A percentile compares a stretch with the other conserved stretches of the same genome.
These are phyloP conservation scores for Lepidotrigona ventralis DNA, from an alignment of 1,140 invertebrate species.

Conservation along the genomic window DNA sequence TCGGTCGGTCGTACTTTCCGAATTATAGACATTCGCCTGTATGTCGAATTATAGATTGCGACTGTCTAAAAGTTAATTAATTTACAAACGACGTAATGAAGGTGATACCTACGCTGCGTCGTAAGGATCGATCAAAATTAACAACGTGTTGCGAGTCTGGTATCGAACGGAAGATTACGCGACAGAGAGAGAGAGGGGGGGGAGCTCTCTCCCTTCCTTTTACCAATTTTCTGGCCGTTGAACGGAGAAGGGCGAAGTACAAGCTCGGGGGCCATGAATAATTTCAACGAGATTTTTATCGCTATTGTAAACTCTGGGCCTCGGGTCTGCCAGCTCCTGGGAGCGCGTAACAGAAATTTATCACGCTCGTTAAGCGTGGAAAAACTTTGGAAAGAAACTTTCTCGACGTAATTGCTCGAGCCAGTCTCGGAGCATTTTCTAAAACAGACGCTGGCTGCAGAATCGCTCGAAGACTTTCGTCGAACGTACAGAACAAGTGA, in stretches of 20 bases:
- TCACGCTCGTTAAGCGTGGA: constrained; percentile 76
- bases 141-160: not conserved
- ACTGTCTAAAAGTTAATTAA: constrained; percentile 49
- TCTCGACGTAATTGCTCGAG: constrained; percentile 74
- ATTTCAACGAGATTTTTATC: constrained; percentile 74
- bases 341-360: constrained; percentile 76
- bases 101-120: not conserved
- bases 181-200: not conserved
- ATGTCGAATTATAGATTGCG: too few relatives aligned
- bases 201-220: not conserved
- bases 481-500: constrained; percentile 26
- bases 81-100: constrained; percentile 11
- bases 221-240: constrained; percentile 32
- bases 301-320: constrained; percentile 66
- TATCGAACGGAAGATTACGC: constrained; percentile 7
- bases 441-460: constrained; percentile 46
- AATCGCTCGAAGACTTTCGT: constrained; percentile 22
- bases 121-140: constrained; percentile 44
- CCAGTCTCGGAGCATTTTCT: constrained; percentile 51
- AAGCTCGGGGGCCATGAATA: constrained; percentile 71
- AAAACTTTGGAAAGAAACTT: constrained; percentile 74
- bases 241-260: constrained; percentile 32
- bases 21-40: not conserved
- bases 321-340: constrained; percentile 40
- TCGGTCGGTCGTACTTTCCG: not conserved